These are phyloP conservation scores for Aromia moschata DNA, from an alignment of 2,888 invertebrate species.

Conservation along the genomic window DNA sequence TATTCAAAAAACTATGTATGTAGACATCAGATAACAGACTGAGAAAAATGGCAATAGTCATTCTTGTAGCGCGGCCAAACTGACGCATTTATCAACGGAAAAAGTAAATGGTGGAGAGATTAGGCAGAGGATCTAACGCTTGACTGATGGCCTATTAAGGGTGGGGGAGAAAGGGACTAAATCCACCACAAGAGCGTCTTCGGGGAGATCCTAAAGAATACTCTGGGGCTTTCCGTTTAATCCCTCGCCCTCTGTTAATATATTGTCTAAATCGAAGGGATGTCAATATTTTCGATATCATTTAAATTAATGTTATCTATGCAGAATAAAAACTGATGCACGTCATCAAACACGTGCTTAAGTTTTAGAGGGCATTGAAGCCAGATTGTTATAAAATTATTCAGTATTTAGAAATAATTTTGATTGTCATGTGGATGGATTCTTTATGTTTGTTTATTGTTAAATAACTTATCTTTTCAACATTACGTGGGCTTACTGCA, in stretches of 20 bases:
- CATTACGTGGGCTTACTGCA: no score
- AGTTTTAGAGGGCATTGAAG: no score
- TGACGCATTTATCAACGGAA: conserved; percentile 38
- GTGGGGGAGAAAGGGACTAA: conserved; percentile 46
- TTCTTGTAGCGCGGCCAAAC: no score
- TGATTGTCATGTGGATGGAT: no score
- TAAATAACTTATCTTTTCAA: neutral
- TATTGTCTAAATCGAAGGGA: neutral
- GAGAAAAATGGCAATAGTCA: no score
- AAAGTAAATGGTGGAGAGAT: conserved; percentile 44
- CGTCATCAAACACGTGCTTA: no score
- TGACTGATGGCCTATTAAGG: conserved; percentile 50
- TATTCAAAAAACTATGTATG: no score
- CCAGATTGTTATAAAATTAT: no score
- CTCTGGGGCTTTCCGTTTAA: conserved; percentile 18
- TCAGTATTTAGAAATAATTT: no score
- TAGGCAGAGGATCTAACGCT: conserved; percentile 44
- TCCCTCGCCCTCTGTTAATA: conserved; percentile 21
- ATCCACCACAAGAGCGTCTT: conserved; percentile 43
- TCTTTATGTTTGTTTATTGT: no score
- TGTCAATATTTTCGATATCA: conserved; percentile 5
- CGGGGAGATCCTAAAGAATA: conserved; percentile 29
- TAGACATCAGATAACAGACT: no score
- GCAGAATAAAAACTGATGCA: no score
- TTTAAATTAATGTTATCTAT: neutral